Evolutionary conservation across 2,888 invertebrate species (phyloP).

Genomic region (Actias luna): DNA sequence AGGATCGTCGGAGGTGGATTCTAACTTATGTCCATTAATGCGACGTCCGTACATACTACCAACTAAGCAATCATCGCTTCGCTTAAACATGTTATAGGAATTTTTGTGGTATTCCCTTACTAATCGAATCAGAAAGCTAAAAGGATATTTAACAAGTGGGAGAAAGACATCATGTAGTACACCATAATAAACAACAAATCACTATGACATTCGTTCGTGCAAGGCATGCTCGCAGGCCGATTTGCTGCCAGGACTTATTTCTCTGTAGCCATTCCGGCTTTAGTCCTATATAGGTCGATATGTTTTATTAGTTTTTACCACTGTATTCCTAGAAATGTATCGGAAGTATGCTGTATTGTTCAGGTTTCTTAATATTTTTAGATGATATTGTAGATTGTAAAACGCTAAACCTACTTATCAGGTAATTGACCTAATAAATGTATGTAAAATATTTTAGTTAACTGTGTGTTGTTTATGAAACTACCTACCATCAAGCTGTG

Average conservation of each 20-base stretch:
- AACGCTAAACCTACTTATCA: too few species aligned
- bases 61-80: too few species aligned
- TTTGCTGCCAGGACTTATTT: slow-evolving; percentile 65
- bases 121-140: slow-evolving; percentile 36
- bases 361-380: not conserved
- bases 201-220: slow-evolving; percentile 54
- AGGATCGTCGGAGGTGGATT: too few species aligned
- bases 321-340: slow-evolving; percentile 15
- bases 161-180: slow-evolving; percentile 38
- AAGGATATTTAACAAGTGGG: slow-evolving; percentile 42
- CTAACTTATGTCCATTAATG: too few species aligned
- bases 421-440: too few species aligned
- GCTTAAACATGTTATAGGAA: too few species aligned
- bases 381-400: too few species aligned
- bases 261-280: slow-evolving; percentile 53
- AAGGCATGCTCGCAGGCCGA: slow-evolving; percentile 44
- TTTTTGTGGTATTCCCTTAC: too few species aligned
- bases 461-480: too few species aligned
- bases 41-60: too few species aligned
- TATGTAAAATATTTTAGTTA: too few species aligned
- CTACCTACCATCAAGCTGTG: too few species aligned
- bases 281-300: slow-evolving; percentile 67
- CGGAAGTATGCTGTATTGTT: not conserved
- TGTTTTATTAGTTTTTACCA: slow-evolving; percentile 46
- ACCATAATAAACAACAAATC: slow-evolving; percentile 55